phyloP scores from a whole-genome alignment of 2,113 vertebrate genomes.

The Dryoscopus gambensis region DNA sequence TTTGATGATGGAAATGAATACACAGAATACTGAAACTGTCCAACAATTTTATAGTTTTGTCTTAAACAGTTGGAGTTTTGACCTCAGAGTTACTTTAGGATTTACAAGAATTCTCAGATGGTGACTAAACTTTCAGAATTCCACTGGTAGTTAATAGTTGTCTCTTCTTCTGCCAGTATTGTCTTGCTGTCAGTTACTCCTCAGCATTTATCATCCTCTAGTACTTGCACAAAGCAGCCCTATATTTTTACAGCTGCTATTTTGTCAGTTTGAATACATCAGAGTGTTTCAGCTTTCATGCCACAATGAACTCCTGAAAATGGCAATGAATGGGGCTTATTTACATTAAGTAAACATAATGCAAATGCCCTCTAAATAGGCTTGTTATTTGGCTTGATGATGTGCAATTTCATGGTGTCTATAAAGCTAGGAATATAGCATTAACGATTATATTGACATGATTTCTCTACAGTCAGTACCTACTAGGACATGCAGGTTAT shows the following conservation, averaged over 20 bases:
- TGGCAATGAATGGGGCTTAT: background rate
- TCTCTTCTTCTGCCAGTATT: background rate
- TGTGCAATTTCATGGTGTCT: background rate
- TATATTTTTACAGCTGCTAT: background rate
- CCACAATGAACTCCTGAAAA: background rate
- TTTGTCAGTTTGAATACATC: background rate
- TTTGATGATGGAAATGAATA: background rate
- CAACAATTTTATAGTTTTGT: background rate
- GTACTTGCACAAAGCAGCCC: background rate
- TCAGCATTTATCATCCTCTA: background rate
- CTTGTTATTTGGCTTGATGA: background rate
- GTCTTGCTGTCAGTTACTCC: background rate
- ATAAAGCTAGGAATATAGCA: background rate
- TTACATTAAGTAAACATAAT: background rate
- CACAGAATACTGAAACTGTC: background rate
- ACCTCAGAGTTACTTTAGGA: background rate
- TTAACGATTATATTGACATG: background rate
- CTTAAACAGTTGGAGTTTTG: background rate
- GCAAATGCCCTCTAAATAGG: background rate
- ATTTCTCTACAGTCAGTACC: background rate
- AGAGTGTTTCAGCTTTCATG: background rate
- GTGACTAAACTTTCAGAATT: background rate
- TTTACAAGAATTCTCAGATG: background rate
- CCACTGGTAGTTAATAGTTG: background rate
- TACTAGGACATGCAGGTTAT: background rate